Percentiles rank a stretch among this genome's conserved stretches.
phyloP scores from a whole-genome alignment of 1,140 invertebrate species.

The Cherax quadricarinatus region DNA sequence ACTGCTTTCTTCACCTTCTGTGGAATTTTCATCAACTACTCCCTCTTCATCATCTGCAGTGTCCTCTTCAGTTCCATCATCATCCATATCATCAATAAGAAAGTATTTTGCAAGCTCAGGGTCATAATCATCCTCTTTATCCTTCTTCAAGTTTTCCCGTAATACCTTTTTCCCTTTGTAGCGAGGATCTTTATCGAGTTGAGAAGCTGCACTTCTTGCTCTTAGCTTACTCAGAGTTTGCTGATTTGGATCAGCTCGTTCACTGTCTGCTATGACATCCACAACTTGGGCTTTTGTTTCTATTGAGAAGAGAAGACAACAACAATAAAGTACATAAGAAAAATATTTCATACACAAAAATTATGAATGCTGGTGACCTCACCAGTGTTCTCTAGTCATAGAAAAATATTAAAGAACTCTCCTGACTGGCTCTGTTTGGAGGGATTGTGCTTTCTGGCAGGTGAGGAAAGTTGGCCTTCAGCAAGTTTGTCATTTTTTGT shows the following conservation, averaged over 20 bases:
- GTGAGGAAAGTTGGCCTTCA: no score
- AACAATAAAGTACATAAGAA: background rate
- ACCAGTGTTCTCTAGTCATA: no score
- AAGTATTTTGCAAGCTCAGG: conserved; percentile 45
- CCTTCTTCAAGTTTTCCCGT: conserved; percentile 44
- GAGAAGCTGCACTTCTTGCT: conserved; percentile 36
- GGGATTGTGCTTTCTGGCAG: no score
- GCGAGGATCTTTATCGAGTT: conserved; percentile 32
- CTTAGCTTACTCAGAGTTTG: conserved; percentile 33
- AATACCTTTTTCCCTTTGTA: conserved; percentile 50
- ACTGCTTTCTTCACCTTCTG: conserved; percentile 19
- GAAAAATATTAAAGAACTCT: no score
- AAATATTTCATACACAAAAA: background rate
- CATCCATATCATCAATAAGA: conserved; percentile 16
- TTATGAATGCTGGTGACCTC: no score
- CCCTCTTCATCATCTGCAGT: conserved; percentile 15
- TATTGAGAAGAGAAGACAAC: background rate
- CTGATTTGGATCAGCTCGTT: background rate
- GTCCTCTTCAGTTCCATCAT: conserved; percentile 13
- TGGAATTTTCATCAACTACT: background rate
- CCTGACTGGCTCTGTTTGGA: no score
- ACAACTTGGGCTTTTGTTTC: conserved; percentile 42
- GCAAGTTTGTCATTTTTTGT: no score
- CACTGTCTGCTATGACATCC: conserved; percentile 32
- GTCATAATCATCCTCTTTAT: conserved; percentile 28